A percentile compares a stretch with the other conserved stretches of the same genome.
These are phyloP conservation scores for Geotrupes spiniger DNA, from an alignment of 2,888 invertebrate species.

Conservation along the genomic window DNA sequence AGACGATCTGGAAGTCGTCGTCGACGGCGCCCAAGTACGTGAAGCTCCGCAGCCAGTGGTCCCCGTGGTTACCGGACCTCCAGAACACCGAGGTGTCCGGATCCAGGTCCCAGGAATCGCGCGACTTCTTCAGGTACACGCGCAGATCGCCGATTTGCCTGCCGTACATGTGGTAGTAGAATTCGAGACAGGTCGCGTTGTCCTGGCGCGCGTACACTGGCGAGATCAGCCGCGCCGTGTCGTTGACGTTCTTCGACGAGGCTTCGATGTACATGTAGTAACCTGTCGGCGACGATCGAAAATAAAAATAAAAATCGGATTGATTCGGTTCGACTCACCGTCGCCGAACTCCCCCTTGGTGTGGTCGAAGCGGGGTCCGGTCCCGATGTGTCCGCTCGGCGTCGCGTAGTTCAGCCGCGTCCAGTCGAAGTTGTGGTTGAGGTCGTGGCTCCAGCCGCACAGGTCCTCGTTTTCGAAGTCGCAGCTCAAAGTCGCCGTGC, in stretches of 20 bases:
- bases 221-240: constrained; percentile 70
- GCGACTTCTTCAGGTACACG: constrained; percentile 53
- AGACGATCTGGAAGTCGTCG: constrained; percentile 62
- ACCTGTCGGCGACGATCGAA: no score
- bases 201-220: constrained; percentile 57
- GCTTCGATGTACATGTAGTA: constrained; percentile 84
- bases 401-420: constrained; percentile 60
- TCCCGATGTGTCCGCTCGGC: constrained; percentile 62
- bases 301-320: no score
- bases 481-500: constrained; percentile 54
- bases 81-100: constrained; percentile 58
- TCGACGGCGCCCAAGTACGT: constrained; percentile 49
- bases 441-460: constrained; percentile 78
- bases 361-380: constrained; percentile 76
- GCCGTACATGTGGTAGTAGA: constrained; percentile 82
- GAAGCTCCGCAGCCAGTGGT: constrained; percentile 62
- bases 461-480: constrained; percentile 66
- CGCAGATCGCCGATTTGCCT: constrained; percentile 56
- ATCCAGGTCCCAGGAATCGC: constrained; percentile 46
- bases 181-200: constrained; percentile 58
- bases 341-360: constrained; percentile 58
- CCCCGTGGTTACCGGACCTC: constrained; percentile 66
- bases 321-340: no score
- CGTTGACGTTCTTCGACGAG: constrained; percentile 59
- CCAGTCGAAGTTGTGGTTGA: constrained; percentile 74